Base-by-base conservation (phyloP, 1,140 invertebrate species). In the Heliconius nattereri region DNA sequence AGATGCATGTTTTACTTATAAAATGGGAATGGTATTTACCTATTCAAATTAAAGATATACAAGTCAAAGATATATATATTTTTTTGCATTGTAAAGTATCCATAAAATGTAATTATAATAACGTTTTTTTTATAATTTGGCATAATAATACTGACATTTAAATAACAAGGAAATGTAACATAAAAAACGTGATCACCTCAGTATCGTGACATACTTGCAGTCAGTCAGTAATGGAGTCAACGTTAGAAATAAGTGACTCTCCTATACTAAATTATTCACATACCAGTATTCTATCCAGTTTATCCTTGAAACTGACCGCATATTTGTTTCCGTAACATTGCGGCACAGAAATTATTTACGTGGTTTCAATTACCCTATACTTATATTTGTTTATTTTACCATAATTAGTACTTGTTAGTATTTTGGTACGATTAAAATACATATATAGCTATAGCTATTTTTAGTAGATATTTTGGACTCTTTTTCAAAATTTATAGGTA, bases 291-390 rank as follows among this genome's bases (percentile, higher is more conserved):
- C n/a, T 45, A 23, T 37, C 23, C 26, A 57, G 78, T 81, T 73
- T 81, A 84, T 84, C 84, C 84, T 85, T 85, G 84, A 84, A 84
- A 85, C 76, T 80, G 77, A 75, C 82, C 81, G 84, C 75, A 76
- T 79, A 84, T 77, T 74, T 79, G 75, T 84, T 83, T 82, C 84
- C 81, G 83, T 81, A 75, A 78, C 81, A 75, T 72, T 32, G 73
- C 26, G 2, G 23, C 60, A 29, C 26, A 66, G 60, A 66, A 66
- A 26, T 26, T 13, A 26, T 29, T 66, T 16, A 66, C 60, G 26
- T 66, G 60, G 60, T 16, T 66, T 66, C 23, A 66, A 66, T 66
- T 66, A 66, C 13, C 26, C 60, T 66, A 66, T 45, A 45, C 40
- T 45, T 45, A 45, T 5, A 5, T 66, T 26, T 23, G 54, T 29